Evolutionary conservation across 2,888 invertebrate species (phyloP).

Genomic region (Cephonodes hylas): DNA sequence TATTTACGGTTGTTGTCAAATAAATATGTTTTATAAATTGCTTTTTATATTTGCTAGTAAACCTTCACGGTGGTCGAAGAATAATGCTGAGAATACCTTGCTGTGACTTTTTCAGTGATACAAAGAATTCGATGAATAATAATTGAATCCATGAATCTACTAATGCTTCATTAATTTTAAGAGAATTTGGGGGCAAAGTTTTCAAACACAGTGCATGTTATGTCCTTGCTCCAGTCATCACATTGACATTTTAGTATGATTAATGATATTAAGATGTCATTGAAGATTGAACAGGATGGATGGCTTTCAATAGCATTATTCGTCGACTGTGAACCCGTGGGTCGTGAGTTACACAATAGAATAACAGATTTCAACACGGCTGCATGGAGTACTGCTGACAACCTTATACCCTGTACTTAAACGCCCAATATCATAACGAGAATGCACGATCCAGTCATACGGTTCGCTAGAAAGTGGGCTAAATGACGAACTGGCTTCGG

Average conservation of each 20-base stretch:
- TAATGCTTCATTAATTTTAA: too few species aligned
- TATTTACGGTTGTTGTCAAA: background rate
- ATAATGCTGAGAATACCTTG: background rate
- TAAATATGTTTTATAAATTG: background rate
- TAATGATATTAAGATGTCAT: conserved; percentile 44
- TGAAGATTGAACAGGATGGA: conserved; percentile 58
- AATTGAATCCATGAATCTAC: too few species aligned
- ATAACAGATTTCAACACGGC: conserved; percentile 56
- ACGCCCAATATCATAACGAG: conserved; percentile 2
- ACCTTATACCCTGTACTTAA: conserved; percentile 21
- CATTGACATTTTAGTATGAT: conserved; percentile 42
- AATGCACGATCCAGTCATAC: background rate
- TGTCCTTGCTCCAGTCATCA: conserved; percentile 6
- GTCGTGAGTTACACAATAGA: conserved; percentile 62
- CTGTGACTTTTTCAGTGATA: background rate
- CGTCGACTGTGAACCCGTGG: conserved; percentile 68
- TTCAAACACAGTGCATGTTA: too few species aligned
- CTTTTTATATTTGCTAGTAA: background rate
- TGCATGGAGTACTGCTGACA: conserved; percentile 37
- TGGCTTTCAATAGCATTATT: conserved; percentile 46
- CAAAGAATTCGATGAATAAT: background rate
- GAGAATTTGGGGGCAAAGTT: too few species aligned
- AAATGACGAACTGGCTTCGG: background rate
- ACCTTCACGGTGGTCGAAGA: background rate
- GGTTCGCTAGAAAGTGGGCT: background rate